Percentiles rank a stretch among this genome's conserved stretches.
Evolutionary conservation across 2,797 vertebrate species (phyloP).

Genomic region (Thalassophryne amazonica): DNA sequence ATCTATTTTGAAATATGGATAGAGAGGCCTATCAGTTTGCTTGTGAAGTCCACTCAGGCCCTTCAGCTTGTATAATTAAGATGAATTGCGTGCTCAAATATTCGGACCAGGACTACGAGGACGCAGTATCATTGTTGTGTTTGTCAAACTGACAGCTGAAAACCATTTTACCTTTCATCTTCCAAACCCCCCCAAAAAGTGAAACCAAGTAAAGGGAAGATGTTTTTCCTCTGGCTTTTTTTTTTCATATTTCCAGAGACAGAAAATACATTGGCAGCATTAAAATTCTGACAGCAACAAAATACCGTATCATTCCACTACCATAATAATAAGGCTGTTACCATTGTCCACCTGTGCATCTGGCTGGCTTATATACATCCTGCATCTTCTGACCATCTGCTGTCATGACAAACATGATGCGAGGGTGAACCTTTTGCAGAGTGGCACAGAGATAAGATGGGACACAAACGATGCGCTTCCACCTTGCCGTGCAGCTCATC

Average conservation of each 20-base stretch:
- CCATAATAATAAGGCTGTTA: constrained; percentile 20
- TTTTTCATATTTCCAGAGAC: not conserved
- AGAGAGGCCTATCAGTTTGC: too few relatives aligned
- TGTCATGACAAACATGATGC: constrained; percentile 13
- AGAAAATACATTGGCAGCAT: too few relatives aligned
- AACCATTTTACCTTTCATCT: constrained; percentile 3
- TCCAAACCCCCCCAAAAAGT: too few relatives aligned
- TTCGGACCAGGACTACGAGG: too few relatives aligned
- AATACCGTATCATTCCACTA: not conserved
- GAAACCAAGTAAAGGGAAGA: not conserved
- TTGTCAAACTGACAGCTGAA: not conserved
- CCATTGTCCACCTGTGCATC: not conserved
- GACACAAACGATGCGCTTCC: constrained; percentile 18
- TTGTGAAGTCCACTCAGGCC: too few relatives aligned
- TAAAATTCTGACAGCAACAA: not conserved
- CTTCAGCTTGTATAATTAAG: too few relatives aligned
- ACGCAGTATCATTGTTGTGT: not conserved
- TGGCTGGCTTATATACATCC: constrained; percentile 3
- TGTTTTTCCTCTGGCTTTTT: not conserved
- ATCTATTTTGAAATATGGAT: too few relatives aligned
- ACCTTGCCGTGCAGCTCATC: constrained; percentile 42
- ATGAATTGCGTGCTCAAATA: too few relatives aligned
- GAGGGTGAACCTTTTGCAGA: constrained; percentile 19
- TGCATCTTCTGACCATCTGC: constrained; percentile 26
- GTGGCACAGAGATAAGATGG: constrained; percentile 23